These are phyloP conservation scores for Orgyia antiqua DNA, from an alignment of 2,888 invertebrate genomes.

Conservation along the genomic window DNA sequence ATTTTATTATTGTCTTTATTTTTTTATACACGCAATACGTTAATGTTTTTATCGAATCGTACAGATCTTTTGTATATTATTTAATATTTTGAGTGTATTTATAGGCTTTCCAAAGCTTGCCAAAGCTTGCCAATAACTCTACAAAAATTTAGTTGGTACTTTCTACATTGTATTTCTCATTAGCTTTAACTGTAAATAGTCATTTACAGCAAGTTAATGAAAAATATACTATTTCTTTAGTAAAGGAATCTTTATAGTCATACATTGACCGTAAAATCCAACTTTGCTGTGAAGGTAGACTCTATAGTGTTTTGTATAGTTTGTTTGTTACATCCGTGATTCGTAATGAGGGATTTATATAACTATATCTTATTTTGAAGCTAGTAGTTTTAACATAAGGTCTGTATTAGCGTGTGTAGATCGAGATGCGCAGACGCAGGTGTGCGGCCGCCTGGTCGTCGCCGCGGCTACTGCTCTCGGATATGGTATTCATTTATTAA, in stretches of 20 bases:
- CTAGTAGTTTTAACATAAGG: conserved; percentile 15
- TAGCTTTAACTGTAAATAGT: no score
- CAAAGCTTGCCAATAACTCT: no score
- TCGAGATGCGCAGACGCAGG: conserved; percentile 68
- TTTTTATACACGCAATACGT: no score
- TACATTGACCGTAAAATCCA: conserved; percentile 58
- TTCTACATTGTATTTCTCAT: no score
- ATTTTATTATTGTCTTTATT: no score
- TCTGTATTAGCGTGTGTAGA: conserved; percentile 23
- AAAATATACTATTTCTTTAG: conserved; percentile 47
- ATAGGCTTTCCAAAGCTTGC: no score
- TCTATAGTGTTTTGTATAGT: conserved; percentile 63
- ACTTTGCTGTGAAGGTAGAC: conserved; percentile 67
- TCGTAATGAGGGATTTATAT: conserved; percentile 61
- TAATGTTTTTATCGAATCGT: no score
- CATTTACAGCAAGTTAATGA: no score
- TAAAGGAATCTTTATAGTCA: conserved; percentile 53
- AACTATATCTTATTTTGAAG: conserved; percentile 12
- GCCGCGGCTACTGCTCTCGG: conserved; percentile 69
- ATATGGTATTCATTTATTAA: conserved; percentile 75
- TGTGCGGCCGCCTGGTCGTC: conserved; percentile 73
- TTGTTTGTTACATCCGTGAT: conserved; percentile 75
- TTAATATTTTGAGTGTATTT: no score
- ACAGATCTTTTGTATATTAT: no score
- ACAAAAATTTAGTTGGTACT: no score